A percentile compares a stretch with the other conserved stretches of the same genome.
These are phyloP conservation scores for Aselliscus stoliczkanus DNA, from an alignment of 2,797 vertebrate species.

Conservation along the genomic window DNA sequence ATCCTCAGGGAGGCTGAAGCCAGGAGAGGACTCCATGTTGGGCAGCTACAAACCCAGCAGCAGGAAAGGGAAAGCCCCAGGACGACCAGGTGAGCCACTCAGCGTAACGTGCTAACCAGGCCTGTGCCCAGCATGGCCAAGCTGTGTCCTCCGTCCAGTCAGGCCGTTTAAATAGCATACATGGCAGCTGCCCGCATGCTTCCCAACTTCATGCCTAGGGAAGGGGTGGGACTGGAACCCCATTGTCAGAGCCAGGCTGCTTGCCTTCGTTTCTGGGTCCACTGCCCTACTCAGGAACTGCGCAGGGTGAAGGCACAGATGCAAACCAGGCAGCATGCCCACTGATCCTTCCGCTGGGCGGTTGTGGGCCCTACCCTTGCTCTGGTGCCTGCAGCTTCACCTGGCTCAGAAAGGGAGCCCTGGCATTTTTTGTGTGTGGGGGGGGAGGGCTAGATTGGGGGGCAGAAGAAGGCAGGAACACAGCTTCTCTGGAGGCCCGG, in stretches of 20 bases:
- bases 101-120: not conserved
- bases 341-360: not conserved
- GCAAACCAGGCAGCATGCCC: constrained; percentile 12
- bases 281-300: constrained; percentile 32
- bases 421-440: not conserved
- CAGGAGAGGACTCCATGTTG: not conserved
- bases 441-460: not conserved
- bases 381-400: not conserved
- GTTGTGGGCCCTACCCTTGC: constrained; percentile 7
- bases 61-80: not conserved
- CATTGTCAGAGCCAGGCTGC: not conserved
- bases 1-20: constrained; percentile 63
- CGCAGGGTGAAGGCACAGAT: not conserved
- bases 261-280: not conserved
- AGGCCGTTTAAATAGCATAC: not conserved
- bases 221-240: not conserved
- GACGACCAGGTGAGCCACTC: not conserved
- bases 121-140: not conserved
- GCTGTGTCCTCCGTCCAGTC: fast-evolving
- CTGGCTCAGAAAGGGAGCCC: not conserved
- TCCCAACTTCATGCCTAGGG: not conserved
- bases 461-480: not conserved
- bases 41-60: not conserved
- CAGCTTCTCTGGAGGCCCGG: not conserved
- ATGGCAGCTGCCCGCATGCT: not conserved